Evolutionary conservation across 2,888 invertebrate genomes (phyloP).

Genomic region (Balanococcus diminutus): DNA sequence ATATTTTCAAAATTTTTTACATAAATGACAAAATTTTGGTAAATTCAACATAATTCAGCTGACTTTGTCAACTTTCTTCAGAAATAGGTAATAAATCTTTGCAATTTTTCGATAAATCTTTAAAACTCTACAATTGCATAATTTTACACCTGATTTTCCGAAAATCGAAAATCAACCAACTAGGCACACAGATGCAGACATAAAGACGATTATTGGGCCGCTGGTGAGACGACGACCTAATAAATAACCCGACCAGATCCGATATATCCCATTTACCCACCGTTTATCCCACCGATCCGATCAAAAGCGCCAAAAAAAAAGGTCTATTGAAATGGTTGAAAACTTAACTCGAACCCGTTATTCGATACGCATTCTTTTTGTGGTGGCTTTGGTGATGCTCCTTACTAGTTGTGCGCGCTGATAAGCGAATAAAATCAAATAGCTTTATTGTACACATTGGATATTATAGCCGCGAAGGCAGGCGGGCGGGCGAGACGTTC

Average conservation of each 20-base stretch:
- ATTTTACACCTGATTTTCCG: too few relatives aligned
- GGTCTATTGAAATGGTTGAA: not conserved
- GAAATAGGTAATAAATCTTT: too few relatives aligned
- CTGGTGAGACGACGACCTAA: not conserved
- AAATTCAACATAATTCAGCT: too few relatives aligned
- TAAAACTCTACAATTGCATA: too few relatives aligned
- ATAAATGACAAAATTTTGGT: too few relatives aligned
- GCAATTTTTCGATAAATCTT: too few relatives aligned
- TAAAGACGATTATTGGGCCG: not conserved
- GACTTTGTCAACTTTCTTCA: too few relatives aligned
- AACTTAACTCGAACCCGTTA: not conserved
- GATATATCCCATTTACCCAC: not conserved
- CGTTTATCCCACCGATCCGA: not conserved
- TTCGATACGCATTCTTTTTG: conserved; percentile 30
- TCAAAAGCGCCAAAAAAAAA: not conserved
- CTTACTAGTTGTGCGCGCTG: not conserved
- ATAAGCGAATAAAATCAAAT: conserved; percentile 20
- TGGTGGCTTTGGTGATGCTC: not conserved
- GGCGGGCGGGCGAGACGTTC: not conserved
- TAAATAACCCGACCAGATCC: not conserved
- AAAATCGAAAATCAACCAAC: too few relatives aligned
- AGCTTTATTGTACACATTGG: conserved; percentile 11
- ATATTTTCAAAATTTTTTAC: too few relatives aligned
- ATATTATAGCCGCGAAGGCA: not conserved
- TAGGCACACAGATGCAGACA: too few relatives aligned